Evolutionary conservation across 2,113 vertebrate species (phyloP), one percentile per base, ranked within the genome.

Genomic region (Corvus cornix): DNA sequence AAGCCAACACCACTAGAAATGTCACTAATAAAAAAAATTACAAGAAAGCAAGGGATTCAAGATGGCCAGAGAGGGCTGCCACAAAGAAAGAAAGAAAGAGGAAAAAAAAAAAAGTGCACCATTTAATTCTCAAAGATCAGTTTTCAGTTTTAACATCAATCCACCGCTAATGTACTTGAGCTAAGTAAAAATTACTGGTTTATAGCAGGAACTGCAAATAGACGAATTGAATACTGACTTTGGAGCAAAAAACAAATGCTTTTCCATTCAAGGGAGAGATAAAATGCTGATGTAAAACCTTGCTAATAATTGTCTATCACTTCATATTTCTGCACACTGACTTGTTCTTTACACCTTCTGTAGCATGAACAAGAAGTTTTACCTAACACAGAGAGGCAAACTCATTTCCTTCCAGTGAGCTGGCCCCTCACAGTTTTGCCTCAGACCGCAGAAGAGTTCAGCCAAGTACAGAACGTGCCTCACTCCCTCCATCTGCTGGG

Each of bases 401-500:
- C 60, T 77, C 30, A 6, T 11, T 63, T 23, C 37, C 52, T 79
- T 56, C 24, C 31, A 33, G 21, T 8, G 39, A 70, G 31, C 31
- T 43, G 66, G 67, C 41, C 33, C 43, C 74, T 60, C 24, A 28
- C 26, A 5, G 13, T 8, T 16, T 27, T 27, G 24, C 26, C 49
- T 49, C 55, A 48, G 43, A 3, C 7, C 14, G 5, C 14, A 9
- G 10, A 30, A 52, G 9, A 23, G 0, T 13, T 33, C 62, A n/a
- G 26, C 7, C 1, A 5, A 16, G 21, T 8, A 44, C 33, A 52
- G 23, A n/a, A 83, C 5, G 20, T 10, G 81, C 67, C 76, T 84
- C 93, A 24, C 93, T 84, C 28, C 91, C 94, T 51, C 97, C 98
- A 96, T 84, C 98, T 96, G 35, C 95, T 97, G 98, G 97, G 68